phyloP scores from a whole-genome alignment of 2,888 invertebrate species.

The Augiades crinisus region DNA sequence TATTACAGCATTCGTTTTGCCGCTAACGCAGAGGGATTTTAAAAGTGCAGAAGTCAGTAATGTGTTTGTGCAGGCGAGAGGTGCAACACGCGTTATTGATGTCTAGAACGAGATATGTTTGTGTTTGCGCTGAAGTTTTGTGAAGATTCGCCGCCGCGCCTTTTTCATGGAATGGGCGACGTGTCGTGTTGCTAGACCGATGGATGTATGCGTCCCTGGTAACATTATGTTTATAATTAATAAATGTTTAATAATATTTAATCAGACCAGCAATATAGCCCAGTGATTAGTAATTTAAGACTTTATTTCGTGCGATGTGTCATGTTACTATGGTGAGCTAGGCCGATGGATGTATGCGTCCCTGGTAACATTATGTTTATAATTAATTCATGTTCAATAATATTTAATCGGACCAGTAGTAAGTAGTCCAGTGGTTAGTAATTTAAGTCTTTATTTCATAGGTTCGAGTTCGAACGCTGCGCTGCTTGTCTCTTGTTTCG shows the following conservation, averaged over 20 bases:
- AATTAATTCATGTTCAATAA: too few relatives aligned
- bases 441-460: too few relatives aligned
- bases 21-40: not conserved
- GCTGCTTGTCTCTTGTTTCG: too few relatives aligned
- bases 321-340: slow-evolving; percentile 1
- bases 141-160: slow-evolving; percentile 11
- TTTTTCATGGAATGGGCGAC: slow-evolving; percentile 7
- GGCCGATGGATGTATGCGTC: not conserved
- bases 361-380: not conserved
- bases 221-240: not conserved
- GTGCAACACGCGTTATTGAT: slow-evolving; percentile 7
- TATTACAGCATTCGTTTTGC: slow-evolving; percentile 1
- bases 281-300: too few relatives aligned
- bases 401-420: too few relatives aligned
- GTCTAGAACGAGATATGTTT: slow-evolving; percentile 15
- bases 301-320: too few relatives aligned
- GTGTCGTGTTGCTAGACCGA: not conserved
- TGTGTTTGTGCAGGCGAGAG: slow-evolving; percentile 16
- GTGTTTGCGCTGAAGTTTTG: not conserved
- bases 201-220: not conserved
- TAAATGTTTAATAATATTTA: too few relatives aligned
- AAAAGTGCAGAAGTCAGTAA: slow-evolving; percentile 5
- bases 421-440: too few relatives aligned
- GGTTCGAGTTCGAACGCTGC: too few relatives aligned
- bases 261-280: too few relatives aligned